Base-by-base conservation (phyloP, 2,113 vertebrate genomes). In the Coptodon bakossiorum region DNA sequence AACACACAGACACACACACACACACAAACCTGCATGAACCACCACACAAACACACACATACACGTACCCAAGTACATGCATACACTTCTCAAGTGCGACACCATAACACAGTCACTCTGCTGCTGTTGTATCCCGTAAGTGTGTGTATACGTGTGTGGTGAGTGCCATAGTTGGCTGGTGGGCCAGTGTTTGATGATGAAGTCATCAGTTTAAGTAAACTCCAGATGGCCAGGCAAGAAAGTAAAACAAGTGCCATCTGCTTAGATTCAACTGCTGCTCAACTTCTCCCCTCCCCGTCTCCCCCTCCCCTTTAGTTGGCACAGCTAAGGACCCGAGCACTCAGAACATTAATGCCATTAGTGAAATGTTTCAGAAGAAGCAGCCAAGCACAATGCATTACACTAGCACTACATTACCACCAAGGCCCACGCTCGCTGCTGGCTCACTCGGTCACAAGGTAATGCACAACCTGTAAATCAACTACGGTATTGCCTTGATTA, bases 191-290 rank as follows among this genome's bases (percentile, higher is more conserved):
- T 96, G 94, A 95, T 96, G 95, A 96, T 96, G 96, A 96, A 96
- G 96, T 96, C 96, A 96, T 96, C 94, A 94, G 96, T 97, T 96
- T 96, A 96, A 95, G 96, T 95, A 95, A 96, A 95, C 93, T 96
- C 95, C 96, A 96, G 96, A 96, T 96, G 96, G 96, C 92, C 93
- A 79, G 88, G 92, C 94, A 92, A 78, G 93, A 95, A 96, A 97
- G 91, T 96, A 95, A 96, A 96, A 96, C 95, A 96, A 95, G 95
- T 97, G 95, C 95, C 96, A 96, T 97, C 96, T 97, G 96, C 96
- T 96, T 96, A 96, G 93, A 96, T 96, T 96, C 95, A 96, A 95
- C 91, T 84, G 86, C 93, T 93, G 91, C 93, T 95, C 91, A 91
- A 92, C 93, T 94, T 92, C 90, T 91, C 89, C 73, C 84, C 71